Percentiles rank a stretch among this genome's conserved stretches.
Evolutionary conservation across 1,140 invertebrate genomes (phyloP).

Genomic region (Pemphigus obesinymphae): DNA sequence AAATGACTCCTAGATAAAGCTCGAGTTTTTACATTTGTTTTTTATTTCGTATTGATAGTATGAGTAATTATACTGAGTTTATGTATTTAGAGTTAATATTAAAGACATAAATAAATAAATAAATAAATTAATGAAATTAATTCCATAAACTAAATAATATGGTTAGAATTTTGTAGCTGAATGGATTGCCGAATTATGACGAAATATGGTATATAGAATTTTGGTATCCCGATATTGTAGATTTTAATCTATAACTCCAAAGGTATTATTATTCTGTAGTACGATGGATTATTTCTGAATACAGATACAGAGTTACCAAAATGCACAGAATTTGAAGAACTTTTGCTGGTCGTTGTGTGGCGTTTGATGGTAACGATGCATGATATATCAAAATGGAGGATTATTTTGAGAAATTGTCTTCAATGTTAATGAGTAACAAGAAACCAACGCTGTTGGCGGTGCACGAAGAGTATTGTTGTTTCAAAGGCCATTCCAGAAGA

Average conservation of each 20-base stretch:
- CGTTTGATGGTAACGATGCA: not conserved
- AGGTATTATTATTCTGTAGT: slow-evolving; percentile 51
- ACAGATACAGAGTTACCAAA: too few species aligned
- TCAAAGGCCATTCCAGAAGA: too few species aligned
- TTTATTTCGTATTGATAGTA: not conserved
- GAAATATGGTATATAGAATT: not conserved
- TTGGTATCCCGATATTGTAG: slow-evolving; percentile 37
- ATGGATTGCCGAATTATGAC: not conserved
- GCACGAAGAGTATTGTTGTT: too few species aligned
- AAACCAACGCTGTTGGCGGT: too few species aligned
- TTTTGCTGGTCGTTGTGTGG: not conserved
- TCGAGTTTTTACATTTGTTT: not conserved
- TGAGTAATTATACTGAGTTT: not conserved
- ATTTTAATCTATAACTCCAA: slow-evolving; percentile 47
- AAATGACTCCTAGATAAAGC: not conserved
- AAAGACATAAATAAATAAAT: too few species aligned
- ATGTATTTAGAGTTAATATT: not conserved
- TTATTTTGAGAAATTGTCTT: too few species aligned
- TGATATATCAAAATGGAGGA: too few species aligned
- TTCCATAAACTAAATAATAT: too few species aligned
- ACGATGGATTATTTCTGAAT: too few species aligned
- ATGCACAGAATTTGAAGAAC: not conserved
- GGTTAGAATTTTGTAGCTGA: too few species aligned
- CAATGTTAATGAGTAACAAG: too few species aligned
- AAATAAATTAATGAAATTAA: too few species aligned